Conservation (phyloP, 2,113 vertebrate genomes). For the Tachycineta bicolor region DNA sequence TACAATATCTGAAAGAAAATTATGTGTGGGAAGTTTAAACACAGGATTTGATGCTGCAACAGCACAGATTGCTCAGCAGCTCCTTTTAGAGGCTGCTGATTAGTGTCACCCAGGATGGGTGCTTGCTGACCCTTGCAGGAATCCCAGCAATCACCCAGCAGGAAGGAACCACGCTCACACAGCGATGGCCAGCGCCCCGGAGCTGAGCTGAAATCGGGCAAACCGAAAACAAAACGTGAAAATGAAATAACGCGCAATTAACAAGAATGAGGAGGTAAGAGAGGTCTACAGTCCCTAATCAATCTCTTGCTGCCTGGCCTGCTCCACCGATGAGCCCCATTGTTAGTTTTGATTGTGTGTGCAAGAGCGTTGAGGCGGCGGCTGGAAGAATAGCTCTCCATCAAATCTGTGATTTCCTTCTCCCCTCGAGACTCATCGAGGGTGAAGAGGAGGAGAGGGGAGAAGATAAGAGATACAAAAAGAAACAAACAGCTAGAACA, state of each 20-base stretch:
- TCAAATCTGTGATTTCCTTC: slow-evolving; percentile 5
- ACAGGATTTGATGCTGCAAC: background rate
- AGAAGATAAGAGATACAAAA: background rate
- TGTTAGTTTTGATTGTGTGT: slow-evolving; percentile 61
- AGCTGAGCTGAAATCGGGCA: background rate
- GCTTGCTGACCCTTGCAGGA: slow-evolving; percentile 17
- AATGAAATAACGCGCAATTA: slow-evolving; percentile 61
- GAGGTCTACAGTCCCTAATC: slow-evolving; percentile 48
- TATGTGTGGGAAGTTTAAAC: background rate
- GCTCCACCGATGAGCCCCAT: slow-evolving; percentile 31
- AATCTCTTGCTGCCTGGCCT: slow-evolving; percentile 32
- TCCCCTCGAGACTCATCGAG: slow-evolving; percentile 1
- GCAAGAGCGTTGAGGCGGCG: background rate
- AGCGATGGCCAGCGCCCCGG: accelerated
- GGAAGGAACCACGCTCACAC: background rate
- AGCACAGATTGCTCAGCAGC: background rate
- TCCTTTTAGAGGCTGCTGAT: background rate
- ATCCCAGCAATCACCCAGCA: background rate
- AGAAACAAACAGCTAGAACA: slow-evolving; percentile 29
- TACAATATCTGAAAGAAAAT: background rate
- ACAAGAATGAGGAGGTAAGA: slow-evolving; percentile 38
- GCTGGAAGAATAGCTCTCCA: slow-evolving; percentile 29
- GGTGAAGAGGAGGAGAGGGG: background rate
- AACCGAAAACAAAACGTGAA: slow-evolving; percentile 17
- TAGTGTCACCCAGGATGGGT: background rate